Base-by-base conservation (phyloP, 2,888 invertebrate genomes). In the Psylliodes chrysocephalus region DNA sequence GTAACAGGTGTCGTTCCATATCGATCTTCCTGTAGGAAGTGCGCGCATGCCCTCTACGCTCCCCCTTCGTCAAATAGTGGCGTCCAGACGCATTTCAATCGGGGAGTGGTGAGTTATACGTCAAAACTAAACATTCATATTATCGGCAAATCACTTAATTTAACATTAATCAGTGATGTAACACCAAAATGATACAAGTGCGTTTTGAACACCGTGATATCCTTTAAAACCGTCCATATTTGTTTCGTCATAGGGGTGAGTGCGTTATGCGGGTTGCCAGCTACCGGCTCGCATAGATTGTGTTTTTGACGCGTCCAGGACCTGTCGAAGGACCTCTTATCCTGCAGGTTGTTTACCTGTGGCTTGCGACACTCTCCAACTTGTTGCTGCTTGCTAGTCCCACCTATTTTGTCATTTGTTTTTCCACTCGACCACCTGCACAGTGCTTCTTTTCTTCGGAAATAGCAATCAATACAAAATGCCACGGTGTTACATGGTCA, bases 401-500 rank as follows among this genome's bases (percentile, higher is more conserved):
- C 75, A 77, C 77, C 78, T 73, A 72, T 71, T 73, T 57, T 75
- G 74, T 73, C 74, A 74, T 74, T 76, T 75, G 75, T 77, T 76
- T 74, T 77, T 71, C 74, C 53, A 66, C 75, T 73, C 76, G 74
- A 81, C 81, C 80, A 79, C 79, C 80, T 80, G 81, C 79, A 44
- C 12, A n/a, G 18, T 2, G 47, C 25, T 51, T 40, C 46, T 44
- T 54, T 35, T 10, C 35, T 38, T 33, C 19, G 5, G 49, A 14
- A 46, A 47, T 15, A 22, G 25, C 59, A 60, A 66, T 65, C 69
- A 62, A 67, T 66, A 55, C 64, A 61, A 42, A 77, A 90, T 90
- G 91, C 90, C 90, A 83, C 89, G 90, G 79, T 91, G 90, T 80
- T 90, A 90, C 79, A 90, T 90, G 89, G 89, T 90, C 77, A 90